Base-by-base conservation (phyloP, 2,113 vertebrate species). In the Platichthys stellatus region DNA sequence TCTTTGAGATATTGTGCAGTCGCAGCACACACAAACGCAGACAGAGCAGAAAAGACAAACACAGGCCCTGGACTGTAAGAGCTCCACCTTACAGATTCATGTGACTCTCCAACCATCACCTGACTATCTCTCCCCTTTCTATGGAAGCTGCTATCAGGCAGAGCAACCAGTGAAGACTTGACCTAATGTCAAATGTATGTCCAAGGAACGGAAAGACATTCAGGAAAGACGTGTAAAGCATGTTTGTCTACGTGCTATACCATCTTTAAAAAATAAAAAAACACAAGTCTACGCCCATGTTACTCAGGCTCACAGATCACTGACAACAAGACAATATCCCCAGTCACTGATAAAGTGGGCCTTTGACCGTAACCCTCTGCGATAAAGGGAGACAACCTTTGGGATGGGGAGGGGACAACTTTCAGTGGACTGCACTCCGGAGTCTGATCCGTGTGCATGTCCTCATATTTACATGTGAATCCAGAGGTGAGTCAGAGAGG, bases 11-110 rank as follows among this genome's bases (percentile, higher is more conserved):
- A 64, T 69, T 64, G 47, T 76, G 61, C 72, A 57, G 67, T 26
- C 4, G 9, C 13, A 67, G n/a, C 15, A 53, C 68, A 78, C 76
- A 77, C 70, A 80, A 23, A 80, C 61, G 60, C 67, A 72, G 43
- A 75, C 80, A 75, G 78, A 86, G 73, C 72, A 76, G 79, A 68
- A 80, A 83, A 89, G 82, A 88, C 87, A 89, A 92, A 87, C 83
- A 89, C 76, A 86, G 80, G 71, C 84, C 63, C 40, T 70, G 69
- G 85, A 74, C 88, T 89, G 81, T 76, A 81, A 74, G 82, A 85
- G 88, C 89, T 90, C 88, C 84, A 90, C 90, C 91, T 91, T 90
- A 86, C 81, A 85, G 88, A 83, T 86, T 86, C 90, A 92, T 91
- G 88, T 92, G 90, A 91, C 84, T 82, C 80, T 86, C 69, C 74